Conservation (phyloP, 2,888 invertebrate species). For the Hylaea fasciaria region DNA sequence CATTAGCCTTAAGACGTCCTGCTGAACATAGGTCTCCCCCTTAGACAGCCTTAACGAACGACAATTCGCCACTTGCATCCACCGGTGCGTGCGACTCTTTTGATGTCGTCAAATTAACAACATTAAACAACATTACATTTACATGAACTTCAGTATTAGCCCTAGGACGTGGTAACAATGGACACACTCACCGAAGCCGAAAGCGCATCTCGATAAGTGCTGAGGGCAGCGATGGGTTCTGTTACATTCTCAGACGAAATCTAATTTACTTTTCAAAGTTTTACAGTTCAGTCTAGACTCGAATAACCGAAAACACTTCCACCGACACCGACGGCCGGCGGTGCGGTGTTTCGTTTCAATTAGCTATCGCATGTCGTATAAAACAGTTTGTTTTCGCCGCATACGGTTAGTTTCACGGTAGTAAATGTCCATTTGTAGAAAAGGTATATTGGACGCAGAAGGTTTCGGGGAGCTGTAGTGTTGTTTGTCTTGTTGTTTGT, state of each 20-base stretch:
- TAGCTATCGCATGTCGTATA: constrained; percentile 33
- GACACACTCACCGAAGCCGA: constrained; percentile 40
- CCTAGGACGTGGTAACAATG: constrained; percentile 41
- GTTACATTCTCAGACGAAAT: constrained; percentile 74
- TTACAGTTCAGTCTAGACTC: constrained; percentile 65
- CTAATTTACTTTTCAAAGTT: constrained; percentile 77
- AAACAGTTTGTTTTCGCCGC: constrained; percentile 33
- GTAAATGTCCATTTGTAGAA: constrained; percentile 26
- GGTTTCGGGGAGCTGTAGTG: constrained; percentile 25
- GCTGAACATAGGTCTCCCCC: too few species aligned
- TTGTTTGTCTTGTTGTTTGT: constrained; percentile 16
- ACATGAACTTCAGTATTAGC: too few species aligned
- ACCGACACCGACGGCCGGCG: constrained; percentile 11
- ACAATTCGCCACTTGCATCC: too few species aligned
- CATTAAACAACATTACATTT: too few species aligned
- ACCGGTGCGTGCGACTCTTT: too few species aligned
- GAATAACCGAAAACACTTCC: constrained; percentile 39
- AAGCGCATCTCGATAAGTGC: constrained; percentile 70
- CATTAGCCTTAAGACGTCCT: too few species aligned
- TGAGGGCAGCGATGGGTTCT: constrained; percentile 68
- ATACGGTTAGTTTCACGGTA: constrained; percentile 31
- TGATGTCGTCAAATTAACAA: too few species aligned
- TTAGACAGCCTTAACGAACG: too few species aligned
- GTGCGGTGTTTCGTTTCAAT: constrained; percentile 59
- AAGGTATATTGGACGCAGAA: constrained; percentile 24